These are phyloP conservation scores for Anas platyrhynchos DNA, from an alignment of 2,113 vertebrate species.

Conservation along the genomic window DNA sequence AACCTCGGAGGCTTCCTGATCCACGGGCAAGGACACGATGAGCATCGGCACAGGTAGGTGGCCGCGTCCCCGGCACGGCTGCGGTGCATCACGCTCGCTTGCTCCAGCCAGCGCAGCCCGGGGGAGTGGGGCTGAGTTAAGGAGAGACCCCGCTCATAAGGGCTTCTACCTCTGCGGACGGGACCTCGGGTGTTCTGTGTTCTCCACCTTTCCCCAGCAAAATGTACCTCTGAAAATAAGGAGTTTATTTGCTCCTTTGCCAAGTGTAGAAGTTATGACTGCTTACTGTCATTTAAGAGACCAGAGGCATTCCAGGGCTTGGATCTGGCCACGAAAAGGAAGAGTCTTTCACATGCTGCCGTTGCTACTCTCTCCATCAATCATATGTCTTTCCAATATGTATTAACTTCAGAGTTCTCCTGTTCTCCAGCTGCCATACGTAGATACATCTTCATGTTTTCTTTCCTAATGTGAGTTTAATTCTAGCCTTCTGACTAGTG, in stretches of 20 bases:
- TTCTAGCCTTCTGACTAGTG: neutral
- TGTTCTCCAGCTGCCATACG: neutral
- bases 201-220: neutral
- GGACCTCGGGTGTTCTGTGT: no score
- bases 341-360: neutral
- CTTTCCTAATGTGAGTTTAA: neutral
- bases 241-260: neutral
- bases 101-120: neutral
- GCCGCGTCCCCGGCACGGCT: neutral
- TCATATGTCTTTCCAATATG: rapidly evolving
- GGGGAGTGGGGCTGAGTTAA: neutral
- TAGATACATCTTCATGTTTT: neutral
- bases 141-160: neutral
- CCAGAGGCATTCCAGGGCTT: neutral
- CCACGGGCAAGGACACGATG: constrained; percentile 91
- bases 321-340: neutral
- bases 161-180: neutral
- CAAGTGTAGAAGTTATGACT: neutral
- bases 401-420: neutral
- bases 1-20: constrained; percentile 86
- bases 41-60: constrained; percentile 91
- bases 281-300: neutral
- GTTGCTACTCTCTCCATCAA: neutral
- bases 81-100: neutral
- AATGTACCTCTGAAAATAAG: neutral